Evolutionary conservation across 2,113 vertebrate genomes (phyloP), one percentile per base, ranked within the genome.

Genomic region (Melanerpes aurifrons): DNA sequence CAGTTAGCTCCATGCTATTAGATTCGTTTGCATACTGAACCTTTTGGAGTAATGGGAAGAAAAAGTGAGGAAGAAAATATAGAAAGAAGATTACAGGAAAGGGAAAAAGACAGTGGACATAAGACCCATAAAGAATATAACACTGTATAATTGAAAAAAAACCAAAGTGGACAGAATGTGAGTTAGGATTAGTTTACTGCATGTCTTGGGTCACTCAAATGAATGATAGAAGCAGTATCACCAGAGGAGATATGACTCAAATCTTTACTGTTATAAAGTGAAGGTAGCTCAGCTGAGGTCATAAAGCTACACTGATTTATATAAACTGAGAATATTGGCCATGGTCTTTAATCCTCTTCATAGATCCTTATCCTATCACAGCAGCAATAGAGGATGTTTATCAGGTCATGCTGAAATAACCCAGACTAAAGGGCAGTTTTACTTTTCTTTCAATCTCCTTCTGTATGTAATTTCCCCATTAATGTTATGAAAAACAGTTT

Each of bases 401-500:
- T 76, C 61, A 87, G 79, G 80, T 82, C 77, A 56, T 80, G 80
- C 92, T 82, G 88, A 94, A 89, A 88, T 63, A 74, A 86, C 31
- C 80, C 90, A 92, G 58, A 86, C 80, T 83, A 88, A 86, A 73
- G 62, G 16, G 57, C 61, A 63, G 66, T 87, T 90, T 86, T 82
- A 83, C 87, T 95, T 88, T 82, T 86, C 59, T 81, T 96, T 89
- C 68, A 85, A 5, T 69, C 80, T 89, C 37, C 62, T 43, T 48
- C 73, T 83, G 68, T 72, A 26, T 63, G 62, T 32, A 82, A 84
- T 93, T 91, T 95, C 56, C 54, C 79, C 59, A 79, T 74, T 74
- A 93, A 91, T 25, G 50, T 88, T 88, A 84, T 20, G 71, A 63
- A 85, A 90, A 95, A 43, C 57, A 45, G 91, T 95, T 94, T 90